Conservation (phyloP, 2,113 vertebrate species). For the Atlantisia rogersi region DNA sequence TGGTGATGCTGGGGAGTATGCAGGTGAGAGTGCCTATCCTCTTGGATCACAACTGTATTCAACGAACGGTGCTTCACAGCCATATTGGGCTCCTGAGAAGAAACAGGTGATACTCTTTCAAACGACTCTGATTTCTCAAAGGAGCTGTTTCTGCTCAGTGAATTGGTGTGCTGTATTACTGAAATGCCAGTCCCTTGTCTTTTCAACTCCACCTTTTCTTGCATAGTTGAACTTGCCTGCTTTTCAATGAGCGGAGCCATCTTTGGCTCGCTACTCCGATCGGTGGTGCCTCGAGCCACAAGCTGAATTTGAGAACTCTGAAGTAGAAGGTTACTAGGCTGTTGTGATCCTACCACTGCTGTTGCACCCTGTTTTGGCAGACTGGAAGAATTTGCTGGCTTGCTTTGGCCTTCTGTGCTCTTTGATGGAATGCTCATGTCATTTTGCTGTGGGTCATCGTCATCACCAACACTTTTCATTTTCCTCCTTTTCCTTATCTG, state of each 20-base stretch:
- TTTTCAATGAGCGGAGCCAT: constrained; percentile 79
- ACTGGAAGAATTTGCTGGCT: constrained; percentile 50
- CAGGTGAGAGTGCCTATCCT: constrained; percentile 60
- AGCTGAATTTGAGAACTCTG: constrained; percentile 84
- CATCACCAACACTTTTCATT: constrained; percentile 98
- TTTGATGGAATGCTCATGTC: constrained; percentile 80
- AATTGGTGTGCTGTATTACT: constrained; percentile 97
- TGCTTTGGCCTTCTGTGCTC: constrained; percentile 76
- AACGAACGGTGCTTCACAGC: constrained; percentile 68
- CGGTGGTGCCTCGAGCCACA: constrained; percentile 74
- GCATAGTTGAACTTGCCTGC: constrained; percentile 69
- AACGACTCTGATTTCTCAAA: constrained; percentile 89
- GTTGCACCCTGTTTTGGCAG: constrained; percentile 66
- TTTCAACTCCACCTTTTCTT: constrained; percentile 84
- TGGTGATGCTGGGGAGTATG: constrained; percentile 70
- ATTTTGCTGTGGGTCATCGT: constrained; percentile 90
- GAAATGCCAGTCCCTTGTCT: constrained; percentile 93
- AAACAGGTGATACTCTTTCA: constrained; percentile 82
- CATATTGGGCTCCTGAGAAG: constrained; percentile 77
- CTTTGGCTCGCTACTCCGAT: constrained; percentile 78
- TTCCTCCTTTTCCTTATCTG: constrained; percentile 94
- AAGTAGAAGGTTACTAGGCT: constrained; percentile 70
- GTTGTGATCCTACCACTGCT: constrained; percentile 68
- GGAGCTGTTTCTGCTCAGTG: constrained; percentile 89
- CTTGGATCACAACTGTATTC: constrained; percentile 62